Evolutionary conservation across 2,113 vertebrate species (phyloP), one percentile per base, ranked within the genome.

Genomic region (Trinectes maculatus): DNA sequence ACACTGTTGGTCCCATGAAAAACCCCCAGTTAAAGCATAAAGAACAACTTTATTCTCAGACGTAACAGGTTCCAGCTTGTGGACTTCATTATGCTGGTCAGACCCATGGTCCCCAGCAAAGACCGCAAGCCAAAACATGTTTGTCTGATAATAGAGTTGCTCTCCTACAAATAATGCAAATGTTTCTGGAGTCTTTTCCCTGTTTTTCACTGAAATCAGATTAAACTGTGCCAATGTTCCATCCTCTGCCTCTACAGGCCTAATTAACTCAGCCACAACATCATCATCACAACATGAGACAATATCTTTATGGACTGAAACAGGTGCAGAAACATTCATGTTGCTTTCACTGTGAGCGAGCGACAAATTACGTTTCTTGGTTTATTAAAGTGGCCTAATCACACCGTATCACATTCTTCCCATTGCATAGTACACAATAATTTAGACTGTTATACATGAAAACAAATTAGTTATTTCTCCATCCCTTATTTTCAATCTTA

Each of bases 401-500:
- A n/a, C n/a, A 21, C 18, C 21, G 19, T 26, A 22, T 8, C 6
- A 34, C 28, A 24, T 13, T 53, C 13, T 48, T 39, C 43, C 25
- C 10, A 25, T 10, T 15, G 9, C 3, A 44, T 43, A 63, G 29
- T 44, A 8, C 8, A 6, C 15, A 15, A 31, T 37, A 10, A 39
- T 56, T 60, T 29, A 25, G 8, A 36, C 40, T 21, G 16, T 57
- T 26, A 25, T 9, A 0, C 54, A 52, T 36, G 25, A 24, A 29
- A 59, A 44, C 28, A 42, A 8, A 21, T 69, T 42, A 34, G 29
- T 33, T 74, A 25, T 33, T 59, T 59, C 54, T 73, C 34, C 64
- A 74, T 75, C 78, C 33, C 24, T 84, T 66, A 57, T 24, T 74
- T 95, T 93, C n/a, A n/a, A n/a, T 94, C 95, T 96, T 97, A 95